Base-by-base conservation (phyloP, 2,113 vertebrate species). In the Brachirus orientalis region DNA sequence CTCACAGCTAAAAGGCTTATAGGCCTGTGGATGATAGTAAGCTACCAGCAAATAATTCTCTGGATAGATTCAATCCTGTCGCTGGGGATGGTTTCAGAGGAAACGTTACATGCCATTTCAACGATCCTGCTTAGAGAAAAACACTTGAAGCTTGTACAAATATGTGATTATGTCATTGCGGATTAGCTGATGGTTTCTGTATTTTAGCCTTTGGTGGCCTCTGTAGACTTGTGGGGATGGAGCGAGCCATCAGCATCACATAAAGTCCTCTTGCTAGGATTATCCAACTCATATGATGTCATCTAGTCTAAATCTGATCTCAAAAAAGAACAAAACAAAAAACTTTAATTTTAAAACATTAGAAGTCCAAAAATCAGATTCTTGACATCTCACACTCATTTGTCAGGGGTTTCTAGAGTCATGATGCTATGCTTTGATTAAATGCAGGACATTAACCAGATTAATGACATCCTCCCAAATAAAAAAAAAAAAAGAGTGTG, bases 261-360 rank as follows among this genome's bases (percentile, higher is more conserved):
- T 56, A 75, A 54, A 76, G 77, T 83, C 72, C 77, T 74, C 73
- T 87, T 78, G 43, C 63, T 63, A 67, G 86, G 89, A 89, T 90
- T 90, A 90, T 74, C 54, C 66, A 79, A 66, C 79, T 74, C 75
- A 78, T 78, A 77, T 84, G 76, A 87, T 83, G 85, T 85, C 77
- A 83, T 80, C 55, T 12, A 3, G 9, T 50, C 75, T 82, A 81
- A 85, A 83, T 87, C 76, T 80, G 73, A 88, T 86, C 75, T 80
- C 65, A n/a, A n/a, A n/a, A n/a, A n/a, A n/a, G n/a, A n/a, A 28
- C 3, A 28, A 28, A 28, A 28, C 28, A 1, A 28, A 28, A 28
- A 28, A 3, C 28, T 28, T 28, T 28, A 4, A 28, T 28, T 28
- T 3, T 28, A 28, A n/a, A n/a, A n/a, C n/a, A n/a, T n/a, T n/a